Conservation (phyloP, 2,113 vertebrate species). For the Osmerus mordax region DNA sequence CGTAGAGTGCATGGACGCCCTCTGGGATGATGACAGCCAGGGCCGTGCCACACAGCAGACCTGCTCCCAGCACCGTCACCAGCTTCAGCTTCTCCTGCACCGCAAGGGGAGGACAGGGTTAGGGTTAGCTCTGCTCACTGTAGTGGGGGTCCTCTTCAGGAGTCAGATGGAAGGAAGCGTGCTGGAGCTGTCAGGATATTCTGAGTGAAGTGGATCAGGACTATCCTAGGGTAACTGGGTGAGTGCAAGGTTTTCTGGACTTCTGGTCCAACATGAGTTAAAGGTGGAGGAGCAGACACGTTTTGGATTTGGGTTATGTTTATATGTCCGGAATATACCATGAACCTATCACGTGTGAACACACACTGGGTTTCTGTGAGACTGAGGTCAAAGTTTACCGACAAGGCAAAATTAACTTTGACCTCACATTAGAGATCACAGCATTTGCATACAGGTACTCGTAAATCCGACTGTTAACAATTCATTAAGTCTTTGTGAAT, state of each 20-base stretch:
- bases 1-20: conserved; percentile 97
- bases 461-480: too few species aligned
- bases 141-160: too few species aligned
- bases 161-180: too few species aligned
- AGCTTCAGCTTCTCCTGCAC: conserved; percentile 90
- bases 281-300: too few species aligned
- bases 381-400: background rate
- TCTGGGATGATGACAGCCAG: conserved; percentile 97
- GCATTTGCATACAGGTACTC: too few species aligned
- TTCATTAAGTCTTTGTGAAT: too few species aligned
- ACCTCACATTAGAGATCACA: background rate
- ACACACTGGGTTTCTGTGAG: background rate
- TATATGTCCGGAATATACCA: too few species aligned
- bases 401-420: background rate
- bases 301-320: background rate
- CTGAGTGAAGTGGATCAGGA: too few species aligned
- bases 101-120: conserved; percentile 10
- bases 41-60: conserved; percentile 94
- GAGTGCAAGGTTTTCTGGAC: too few species aligned
- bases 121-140: background rate
- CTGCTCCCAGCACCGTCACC: conserved; percentile 94
- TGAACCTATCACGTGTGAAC: too few species aligned
- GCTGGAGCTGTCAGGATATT: background rate
- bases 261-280: too few species aligned
- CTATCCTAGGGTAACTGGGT: too few species aligned